phyloP scores from a whole-genome alignment of 2,888 invertebrate species.

The Merodon equestris region DNA sequence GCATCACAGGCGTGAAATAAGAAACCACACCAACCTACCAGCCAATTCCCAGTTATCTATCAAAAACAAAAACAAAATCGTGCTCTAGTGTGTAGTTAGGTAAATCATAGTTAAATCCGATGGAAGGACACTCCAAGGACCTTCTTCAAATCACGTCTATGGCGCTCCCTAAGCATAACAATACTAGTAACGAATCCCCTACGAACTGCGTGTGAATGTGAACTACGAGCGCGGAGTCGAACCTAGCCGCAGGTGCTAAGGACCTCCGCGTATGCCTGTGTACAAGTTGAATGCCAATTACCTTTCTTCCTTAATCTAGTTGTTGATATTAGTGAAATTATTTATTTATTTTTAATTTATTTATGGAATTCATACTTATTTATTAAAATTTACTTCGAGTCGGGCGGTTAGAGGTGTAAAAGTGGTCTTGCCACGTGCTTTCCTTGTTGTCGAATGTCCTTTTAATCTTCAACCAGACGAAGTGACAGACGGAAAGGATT shows the following conservation, averaged over 20 bases:
- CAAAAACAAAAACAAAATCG: constrained; percentile 37
- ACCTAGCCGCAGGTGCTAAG: not conserved
- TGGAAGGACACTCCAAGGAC: constrained; percentile 19
- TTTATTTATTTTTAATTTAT: constrained; percentile 66
- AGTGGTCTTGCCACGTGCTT: constrained; percentile 42
- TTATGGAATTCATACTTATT: constrained; percentile 56
- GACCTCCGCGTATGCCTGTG: constrained; percentile 27
- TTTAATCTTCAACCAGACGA: too few species aligned
- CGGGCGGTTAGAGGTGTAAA: constrained; percentile 10
- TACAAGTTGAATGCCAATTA: constrained; percentile 58
- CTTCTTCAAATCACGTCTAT: constrained; percentile 17
- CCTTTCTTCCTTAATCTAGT: constrained; percentile 34
- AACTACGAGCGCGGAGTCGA: not conserved
- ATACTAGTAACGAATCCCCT: constrained; percentile 15
- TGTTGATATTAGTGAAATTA: constrained; percentile 63
- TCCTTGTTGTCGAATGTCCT: constrained; percentile 29
- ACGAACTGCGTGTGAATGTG: constrained; percentile 31
- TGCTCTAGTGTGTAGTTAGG: constrained; percentile 63
- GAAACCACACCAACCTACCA: not conserved
- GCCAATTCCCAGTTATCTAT: constrained; percentile 17
- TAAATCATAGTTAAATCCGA: constrained; percentile 41
- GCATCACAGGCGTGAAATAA: constrained; percentile 88
- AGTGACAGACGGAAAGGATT: constrained; percentile 1
- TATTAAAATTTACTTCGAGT: constrained; percentile 38
- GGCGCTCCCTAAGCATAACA: constrained; percentile 44